Evolutionary conservation across 2,888 invertebrate genomes (phyloP).

Genomic region (Pantelozetes paolii): DNA sequence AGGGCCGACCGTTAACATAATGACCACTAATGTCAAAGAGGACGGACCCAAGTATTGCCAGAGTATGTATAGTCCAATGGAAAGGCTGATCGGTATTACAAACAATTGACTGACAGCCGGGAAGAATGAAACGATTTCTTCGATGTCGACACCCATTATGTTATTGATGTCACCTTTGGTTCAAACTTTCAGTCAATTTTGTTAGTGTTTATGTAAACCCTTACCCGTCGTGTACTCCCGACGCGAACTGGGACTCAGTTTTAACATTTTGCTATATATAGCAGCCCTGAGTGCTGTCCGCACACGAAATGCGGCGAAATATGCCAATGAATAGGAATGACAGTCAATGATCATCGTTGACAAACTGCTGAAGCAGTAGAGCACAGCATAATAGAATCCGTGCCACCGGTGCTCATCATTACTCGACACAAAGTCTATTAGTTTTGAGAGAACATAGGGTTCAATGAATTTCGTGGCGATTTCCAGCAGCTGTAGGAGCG

Average conservation of each 20-base stretch:
- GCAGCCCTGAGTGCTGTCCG: neutral
- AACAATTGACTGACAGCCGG: conserved; percentile 82
- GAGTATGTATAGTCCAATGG: conserved; percentile 73
- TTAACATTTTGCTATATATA: neutral
- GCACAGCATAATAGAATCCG: neutral
- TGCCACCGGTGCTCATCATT: neutral
- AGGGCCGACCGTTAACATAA: conserved; percentile 88
- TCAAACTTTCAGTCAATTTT: conserved; percentile 42
- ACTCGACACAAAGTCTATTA: conserved; percentile 5
- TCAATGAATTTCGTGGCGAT: neutral
- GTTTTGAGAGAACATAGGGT: neutral
- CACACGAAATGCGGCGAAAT: neutral
- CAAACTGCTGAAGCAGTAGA: neutral
- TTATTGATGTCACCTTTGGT: conserved; percentile 87
- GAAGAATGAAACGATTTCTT: conserved; percentile 75
- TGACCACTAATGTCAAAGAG: conserved; percentile 81
- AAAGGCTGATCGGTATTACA: conserved; percentile 79
- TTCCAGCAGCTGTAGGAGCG: neutral
- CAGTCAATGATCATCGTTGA: neutral
- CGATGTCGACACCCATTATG: conserved; percentile 84
- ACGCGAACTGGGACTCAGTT: neutral
- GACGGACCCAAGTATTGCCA: conserved; percentile 72
- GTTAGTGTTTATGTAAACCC: neutral
- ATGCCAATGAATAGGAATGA: neutral
- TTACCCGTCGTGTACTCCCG: conserved; percentile 10